Evolutionary conservation across 2,113 vertebrate genomes (phyloP).

Genomic region (Lontra canadensis): DNA sequence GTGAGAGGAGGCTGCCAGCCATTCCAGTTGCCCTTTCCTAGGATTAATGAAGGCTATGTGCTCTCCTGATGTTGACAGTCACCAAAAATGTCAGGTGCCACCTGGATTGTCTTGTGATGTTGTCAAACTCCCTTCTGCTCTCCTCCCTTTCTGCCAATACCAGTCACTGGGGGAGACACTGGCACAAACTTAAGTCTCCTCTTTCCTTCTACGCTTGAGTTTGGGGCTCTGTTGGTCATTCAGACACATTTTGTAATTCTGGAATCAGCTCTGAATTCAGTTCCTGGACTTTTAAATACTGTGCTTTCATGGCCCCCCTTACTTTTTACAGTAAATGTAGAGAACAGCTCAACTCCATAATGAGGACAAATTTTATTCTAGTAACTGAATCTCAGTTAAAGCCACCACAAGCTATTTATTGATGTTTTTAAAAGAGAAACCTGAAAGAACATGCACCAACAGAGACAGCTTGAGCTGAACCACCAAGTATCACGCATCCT

Average conservation of each 20-base stretch:
- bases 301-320: background rate
- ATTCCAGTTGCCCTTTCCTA: constrained; percentile 59
- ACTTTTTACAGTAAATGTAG: background rate
- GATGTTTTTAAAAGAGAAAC: background rate
- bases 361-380: background rate
- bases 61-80: constrained; percentile 51
- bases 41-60: constrained; percentile 71
- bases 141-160: background rate
- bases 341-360: background rate
- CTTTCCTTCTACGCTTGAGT: fast-evolving
- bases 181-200: background rate
- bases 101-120: background rate
- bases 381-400: background rate
- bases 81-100: constrained; percentile 76
- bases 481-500: fast-evolving
- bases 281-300: background rate
- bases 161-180: background rate
- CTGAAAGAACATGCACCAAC: background rate
- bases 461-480: background rate
- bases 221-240: background rate
- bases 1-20: constrained; percentile 60
- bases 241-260: background rate
- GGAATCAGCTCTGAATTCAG: background rate
- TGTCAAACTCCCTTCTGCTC: background rate
- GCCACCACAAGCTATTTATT: background rate